phyloP scores from a whole-genome alignment of 2,797 vertebrate species.

The Adrianichthys oophorus region DNA sequence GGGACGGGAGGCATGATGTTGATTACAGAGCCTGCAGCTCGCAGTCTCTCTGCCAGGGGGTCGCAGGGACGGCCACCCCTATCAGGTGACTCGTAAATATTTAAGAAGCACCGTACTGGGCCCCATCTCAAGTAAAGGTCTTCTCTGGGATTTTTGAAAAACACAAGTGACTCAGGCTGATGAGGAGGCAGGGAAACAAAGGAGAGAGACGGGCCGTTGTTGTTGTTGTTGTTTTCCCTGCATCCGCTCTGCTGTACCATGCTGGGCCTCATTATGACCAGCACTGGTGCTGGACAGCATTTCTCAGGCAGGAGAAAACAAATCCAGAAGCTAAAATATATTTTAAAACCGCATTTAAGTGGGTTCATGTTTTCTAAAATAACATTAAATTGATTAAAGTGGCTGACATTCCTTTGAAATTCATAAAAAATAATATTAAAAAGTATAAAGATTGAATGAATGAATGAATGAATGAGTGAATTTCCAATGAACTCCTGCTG shows the following conservation, averaged over 20 bases:
- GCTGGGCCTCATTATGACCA: slow-evolving; percentile 24
- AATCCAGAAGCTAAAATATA: slow-evolving; percentile 17
- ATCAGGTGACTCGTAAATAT: slow-evolving; percentile 81
- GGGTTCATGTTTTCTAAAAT: slow-evolving; percentile 7
- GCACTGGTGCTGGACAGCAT: slow-evolving; percentile 35
- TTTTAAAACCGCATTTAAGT: slow-evolving; percentile 8
- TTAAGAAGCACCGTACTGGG: slow-evolving; percentile 71
- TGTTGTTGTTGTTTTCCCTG: slow-evolving; percentile 40
- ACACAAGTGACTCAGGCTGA: slow-evolving; percentile 60
- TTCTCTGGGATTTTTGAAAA: slow-evolving; percentile 69
- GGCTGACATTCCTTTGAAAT: too few relatives aligned
- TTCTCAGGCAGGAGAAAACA: slow-evolving; percentile 31
- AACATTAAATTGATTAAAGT: slow-evolving; percentile 4
- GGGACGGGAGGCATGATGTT: slow-evolving; percentile 32
- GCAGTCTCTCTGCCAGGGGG: slow-evolving; percentile 42
- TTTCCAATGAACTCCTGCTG: too few relatives aligned
- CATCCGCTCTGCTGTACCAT: slow-evolving; percentile 31
- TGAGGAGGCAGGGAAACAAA: slow-evolving; percentile 19
- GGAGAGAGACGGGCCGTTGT: slow-evolving; percentile 31
- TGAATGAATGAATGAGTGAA: too few relatives aligned
- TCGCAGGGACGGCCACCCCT: slow-evolving; percentile 59
- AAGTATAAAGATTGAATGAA: too few relatives aligned
- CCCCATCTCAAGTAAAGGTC: slow-evolving; percentile 66
- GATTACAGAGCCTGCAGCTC: slow-evolving; percentile 27
- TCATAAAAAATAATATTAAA: too few relatives aligned